phyloP scores from a whole-genome alignment of 2,888 invertebrate genomes.

The Stenotaenia linearis region DNA sequence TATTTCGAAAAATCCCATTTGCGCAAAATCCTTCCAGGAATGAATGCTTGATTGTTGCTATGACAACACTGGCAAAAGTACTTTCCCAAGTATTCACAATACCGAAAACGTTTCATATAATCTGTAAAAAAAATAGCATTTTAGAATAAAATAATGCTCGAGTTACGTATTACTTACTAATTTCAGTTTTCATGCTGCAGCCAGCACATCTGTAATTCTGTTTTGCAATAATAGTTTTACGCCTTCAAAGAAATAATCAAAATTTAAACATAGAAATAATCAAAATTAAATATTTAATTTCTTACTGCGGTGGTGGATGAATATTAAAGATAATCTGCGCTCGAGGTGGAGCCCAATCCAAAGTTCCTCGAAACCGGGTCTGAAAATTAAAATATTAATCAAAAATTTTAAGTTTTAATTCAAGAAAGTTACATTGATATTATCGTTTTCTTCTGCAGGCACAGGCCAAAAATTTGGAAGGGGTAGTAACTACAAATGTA shows the following conservation, averaged over 20 bases:
- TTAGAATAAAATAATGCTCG: not conserved
- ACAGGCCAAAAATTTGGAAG: constrained; percentile 66
- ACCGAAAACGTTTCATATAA: constrained; percentile 67
- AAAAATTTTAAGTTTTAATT: constrained; percentile 28
- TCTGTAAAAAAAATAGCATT: constrained; percentile 44
- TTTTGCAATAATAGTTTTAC: constrained; percentile 58
- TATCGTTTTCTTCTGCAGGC: constrained; percentile 59
- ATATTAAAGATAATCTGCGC: constrained; percentile 75
- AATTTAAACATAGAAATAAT: not conserved
- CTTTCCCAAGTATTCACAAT: constrained; percentile 75
- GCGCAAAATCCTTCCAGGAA: constrained; percentile 53
- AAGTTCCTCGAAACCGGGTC: constrained; percentile 63
- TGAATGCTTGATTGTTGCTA: constrained; percentile 64
- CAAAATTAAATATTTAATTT: constrained; percentile 35
- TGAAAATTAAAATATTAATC: constrained; percentile 37
- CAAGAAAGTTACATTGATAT: not conserved
- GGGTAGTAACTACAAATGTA: constrained; percentile 57
- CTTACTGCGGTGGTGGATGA: constrained; percentile 63
- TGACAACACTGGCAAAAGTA: constrained; percentile 84
- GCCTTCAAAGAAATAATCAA: constrained; percentile 49
- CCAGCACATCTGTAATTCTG: constrained; percentile 78
- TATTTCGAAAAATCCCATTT: constrained; percentile 58
- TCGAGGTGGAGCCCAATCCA: constrained; percentile 78
- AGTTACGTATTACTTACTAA: constrained; percentile 41
- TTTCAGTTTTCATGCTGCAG: constrained; percentile 72